Conservation (phyloP, 2,797 vertebrate species). For the Lophius americanus region DNA sequence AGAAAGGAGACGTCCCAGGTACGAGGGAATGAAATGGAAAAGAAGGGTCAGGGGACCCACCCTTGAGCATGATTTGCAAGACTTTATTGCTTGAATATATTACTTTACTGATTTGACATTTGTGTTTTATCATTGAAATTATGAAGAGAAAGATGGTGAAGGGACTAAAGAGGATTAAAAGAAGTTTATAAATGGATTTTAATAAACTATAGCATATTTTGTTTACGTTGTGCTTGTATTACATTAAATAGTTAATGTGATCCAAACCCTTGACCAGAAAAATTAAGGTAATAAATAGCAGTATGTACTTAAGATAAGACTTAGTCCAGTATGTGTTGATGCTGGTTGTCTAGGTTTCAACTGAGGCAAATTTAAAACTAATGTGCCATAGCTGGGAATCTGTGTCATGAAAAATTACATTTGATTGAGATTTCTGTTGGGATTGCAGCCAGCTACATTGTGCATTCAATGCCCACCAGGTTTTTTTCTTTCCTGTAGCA, state of each 20-base stretch:
- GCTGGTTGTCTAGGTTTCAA: constrained; percentile 28
- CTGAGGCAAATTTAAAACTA: constrained; percentile 42
- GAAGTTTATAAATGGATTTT: constrained; percentile 1
- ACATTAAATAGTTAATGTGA: constrained; percentile 5
- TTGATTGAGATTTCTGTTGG: constrained; percentile 31
- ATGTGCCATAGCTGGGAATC: constrained; percentile 31
- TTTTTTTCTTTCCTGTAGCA: constrained; percentile 20
- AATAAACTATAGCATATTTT: constrained; percentile 3
- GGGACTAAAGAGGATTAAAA: constrained; percentile 1
- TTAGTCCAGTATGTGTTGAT: constrained; percentile 20
- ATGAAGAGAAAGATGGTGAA: constrained; percentile 29
- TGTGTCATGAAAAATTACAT: constrained; percentile 34
- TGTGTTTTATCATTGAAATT: constrained; percentile 7
- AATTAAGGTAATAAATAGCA: constrained; percentile 26
- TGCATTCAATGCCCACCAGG: constrained; percentile 12
- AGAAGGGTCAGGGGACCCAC: constrained; percentile 54
- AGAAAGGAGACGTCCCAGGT: constrained; percentile 39
- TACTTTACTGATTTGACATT: constrained; percentile 34
- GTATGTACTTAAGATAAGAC: constrained; percentile 10
- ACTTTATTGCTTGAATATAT: constrained; percentile 31
- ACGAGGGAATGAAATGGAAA: constrained; percentile 32
- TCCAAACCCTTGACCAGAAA: background rate
- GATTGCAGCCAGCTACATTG: constrained; percentile 31
- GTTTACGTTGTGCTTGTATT: background rate
- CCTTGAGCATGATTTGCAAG: constrained; percentile 35